Base-by-base conservation (phyloP, 2,888 invertebrate species). In the Melinaea menophilus region DNA sequence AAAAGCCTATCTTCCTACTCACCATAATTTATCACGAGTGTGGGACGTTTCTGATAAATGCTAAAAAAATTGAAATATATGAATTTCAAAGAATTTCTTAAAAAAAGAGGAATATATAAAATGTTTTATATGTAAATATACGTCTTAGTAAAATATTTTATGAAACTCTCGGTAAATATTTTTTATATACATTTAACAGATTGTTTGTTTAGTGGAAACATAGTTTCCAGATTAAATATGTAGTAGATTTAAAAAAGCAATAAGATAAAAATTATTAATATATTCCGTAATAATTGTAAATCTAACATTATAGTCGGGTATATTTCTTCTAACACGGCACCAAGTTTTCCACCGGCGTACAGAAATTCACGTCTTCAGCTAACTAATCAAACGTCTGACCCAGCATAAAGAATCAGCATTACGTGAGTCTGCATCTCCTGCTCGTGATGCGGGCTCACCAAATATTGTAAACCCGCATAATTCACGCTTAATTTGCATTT, bases 391-490 rank as follows among this genome's bases (percentile, higher is more conserved):
- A 60, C 11, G 58, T 45, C 58, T 62, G 66, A 60, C 35, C 64
- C 64, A 66, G 64, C 64, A 60, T 56, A 58, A 66, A 60, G 67
- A 65, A 69, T 60, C 58, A 61, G 66, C 56, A 54, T 55, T 66
- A 57, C 47, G 55, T 64, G 60, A 64, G 51, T n/a, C 45, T 22
- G 48, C 56, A 37, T 31, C 35, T 51, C 56, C 41, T 59, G 59
- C 35, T 41, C 47, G 56, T 12, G 56, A 56, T 65, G 56, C 62
- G 65, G 65, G 62, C 57, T 57, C 45, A 12, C 35, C 37, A 54
- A 54, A 57, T 55, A 46, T 56, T 45, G 62, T 51, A 65, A 56
- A 35, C 65, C 65, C 62, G 62, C 62, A 65, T 65, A 51, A 51
- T 51, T 31, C 51, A 31, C 3, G 2, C 9, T 31, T 51, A 57